phyloP scores from a whole-genome alignment of 2,797 vertebrate genomes.

The Poliocrania exsul region DNA sequence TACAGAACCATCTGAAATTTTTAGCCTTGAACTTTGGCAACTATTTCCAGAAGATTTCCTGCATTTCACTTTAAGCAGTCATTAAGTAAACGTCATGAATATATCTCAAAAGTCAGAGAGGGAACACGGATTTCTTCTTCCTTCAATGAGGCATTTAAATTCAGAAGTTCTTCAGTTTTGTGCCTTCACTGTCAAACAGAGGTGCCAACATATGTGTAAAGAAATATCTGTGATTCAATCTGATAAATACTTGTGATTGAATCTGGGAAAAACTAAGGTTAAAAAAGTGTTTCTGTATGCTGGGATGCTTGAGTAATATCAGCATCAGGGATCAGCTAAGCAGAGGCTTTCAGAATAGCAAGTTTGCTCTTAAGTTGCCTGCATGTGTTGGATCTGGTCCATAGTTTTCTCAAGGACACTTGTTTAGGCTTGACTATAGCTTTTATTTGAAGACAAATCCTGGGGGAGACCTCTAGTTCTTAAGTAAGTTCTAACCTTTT shows the following conservation, averaged over 20 bases:
- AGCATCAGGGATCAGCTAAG: background rate
- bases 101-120: background rate
- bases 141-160: background rate
- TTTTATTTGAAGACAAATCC: conserved; percentile 46
- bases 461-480: background rate
- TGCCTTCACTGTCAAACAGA: background rate
- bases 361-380: background rate
- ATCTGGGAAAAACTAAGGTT: background rate
- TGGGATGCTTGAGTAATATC: background rate
- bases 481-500: conserved; percentile 48
- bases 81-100: background rate
- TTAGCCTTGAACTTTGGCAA: background rate
- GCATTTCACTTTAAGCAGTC: background rate
- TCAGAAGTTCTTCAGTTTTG: background rate
- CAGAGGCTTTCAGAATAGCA: background rate
- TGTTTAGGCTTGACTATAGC: background rate
- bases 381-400: background rate
- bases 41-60: background rate
- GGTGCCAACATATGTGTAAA: background rate
- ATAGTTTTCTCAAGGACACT: background rate
- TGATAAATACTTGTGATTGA: background rate
- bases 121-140: background rate
- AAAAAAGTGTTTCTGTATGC: background rate
- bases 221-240: background rate
- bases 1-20: background rate